Conservation (phyloP, 2,113 vertebrate genomes). For the Pogonocichla stellata region DNA sequence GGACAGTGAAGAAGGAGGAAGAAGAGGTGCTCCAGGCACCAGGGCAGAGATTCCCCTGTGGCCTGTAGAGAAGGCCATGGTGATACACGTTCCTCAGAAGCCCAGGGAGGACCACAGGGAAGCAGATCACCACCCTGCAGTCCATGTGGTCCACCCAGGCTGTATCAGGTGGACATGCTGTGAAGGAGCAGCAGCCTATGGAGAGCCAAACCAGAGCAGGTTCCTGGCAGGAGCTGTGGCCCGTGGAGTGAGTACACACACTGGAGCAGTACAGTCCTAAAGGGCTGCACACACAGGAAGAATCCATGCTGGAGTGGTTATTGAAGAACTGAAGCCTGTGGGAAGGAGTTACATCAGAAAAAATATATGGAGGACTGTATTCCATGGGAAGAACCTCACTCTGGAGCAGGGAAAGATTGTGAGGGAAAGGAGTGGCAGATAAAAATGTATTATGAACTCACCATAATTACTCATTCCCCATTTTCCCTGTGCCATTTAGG, state of each 20-base stretch:
- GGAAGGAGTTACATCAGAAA: background rate
- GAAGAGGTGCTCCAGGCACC: background rate
- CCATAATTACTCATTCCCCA: background rate
- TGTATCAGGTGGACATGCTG: background rate
- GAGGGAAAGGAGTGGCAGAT: background rate
- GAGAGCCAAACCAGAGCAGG: background rate
- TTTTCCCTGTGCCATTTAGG: background rate
- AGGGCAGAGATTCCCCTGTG: background rate
- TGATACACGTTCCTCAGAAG: background rate
- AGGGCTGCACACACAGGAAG: background rate
- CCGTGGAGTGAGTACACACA: fast-evolving
- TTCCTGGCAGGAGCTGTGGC: background rate
- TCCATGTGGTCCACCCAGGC: fast-evolving
- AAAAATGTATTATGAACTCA: background rate
- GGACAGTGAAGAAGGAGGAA: background rate
- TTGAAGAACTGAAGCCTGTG: background rate
- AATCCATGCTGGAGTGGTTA: background rate
- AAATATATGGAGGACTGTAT: background rate
- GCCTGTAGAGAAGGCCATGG: background rate
- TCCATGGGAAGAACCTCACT: background rate
- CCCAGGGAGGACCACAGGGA: background rate
- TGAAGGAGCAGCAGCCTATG: background rate
- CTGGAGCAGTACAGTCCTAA: background rate
- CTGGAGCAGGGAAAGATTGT: background rate
- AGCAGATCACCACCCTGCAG: background rate